A percentile compares a stretch with the other conserved stretches of the same genome.
Conservation (phyloP, 2,888 invertebrate genomes). For the Chaitophorus viminalis region DNA sequence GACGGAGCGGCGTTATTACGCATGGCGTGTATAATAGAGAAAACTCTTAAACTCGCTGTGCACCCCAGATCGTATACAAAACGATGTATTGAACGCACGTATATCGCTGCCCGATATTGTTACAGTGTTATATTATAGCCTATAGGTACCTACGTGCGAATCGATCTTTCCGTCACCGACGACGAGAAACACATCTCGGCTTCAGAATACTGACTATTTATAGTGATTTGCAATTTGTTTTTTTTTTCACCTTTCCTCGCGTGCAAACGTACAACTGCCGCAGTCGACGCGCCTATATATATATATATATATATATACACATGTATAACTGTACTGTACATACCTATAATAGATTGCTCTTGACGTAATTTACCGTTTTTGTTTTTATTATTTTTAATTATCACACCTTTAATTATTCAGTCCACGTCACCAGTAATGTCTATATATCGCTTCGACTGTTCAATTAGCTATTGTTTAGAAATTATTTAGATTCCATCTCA, state of each 20-base stretch:
- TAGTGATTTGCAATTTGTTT: background rate
- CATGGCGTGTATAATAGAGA: too few relatives aligned
- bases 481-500: background rate
- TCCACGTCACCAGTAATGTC: background rate
- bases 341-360: background rate
- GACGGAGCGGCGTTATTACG: too few relatives aligned
- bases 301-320: too few relatives aligned
- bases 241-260: background rate
- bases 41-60: too few relatives aligned
- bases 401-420: background rate
- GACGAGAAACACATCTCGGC: background rate
- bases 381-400: background rate
- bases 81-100: too few relatives aligned
- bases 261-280: background rate
- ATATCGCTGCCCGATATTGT: too few relatives aligned
- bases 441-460: background rate
- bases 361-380: background rate
- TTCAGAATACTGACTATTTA: background rate
- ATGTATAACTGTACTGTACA: background rate
- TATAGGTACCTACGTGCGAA: too few relatives aligned
- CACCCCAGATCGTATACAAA: too few relatives aligned
- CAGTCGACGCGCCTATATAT: background rate
- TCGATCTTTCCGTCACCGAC: too few relatives aligned
- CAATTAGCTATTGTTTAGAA: background rate
- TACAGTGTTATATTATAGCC: too few relatives aligned